phyloP scores from a whole-genome alignment of 1,140 invertebrate species.

The Brachionus rotundiformis region DNA sequence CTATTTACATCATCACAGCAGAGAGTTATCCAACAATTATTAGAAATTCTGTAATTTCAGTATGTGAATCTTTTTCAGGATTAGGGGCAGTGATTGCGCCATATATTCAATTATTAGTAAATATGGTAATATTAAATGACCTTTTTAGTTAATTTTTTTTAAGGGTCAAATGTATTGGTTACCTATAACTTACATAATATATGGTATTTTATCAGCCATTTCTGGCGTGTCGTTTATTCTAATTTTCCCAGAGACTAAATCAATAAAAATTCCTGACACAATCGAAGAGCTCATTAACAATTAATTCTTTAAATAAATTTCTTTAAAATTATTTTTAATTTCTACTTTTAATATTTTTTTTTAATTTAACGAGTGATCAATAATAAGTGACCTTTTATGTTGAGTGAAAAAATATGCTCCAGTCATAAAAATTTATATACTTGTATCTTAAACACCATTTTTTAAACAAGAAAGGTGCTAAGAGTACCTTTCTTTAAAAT shows the following conservation, averaged over 20 bases:
- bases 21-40: constrained; percentile 32
- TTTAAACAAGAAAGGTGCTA: too few species aligned
- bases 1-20: constrained; percentile 35
- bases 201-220: constrained; percentile 54
- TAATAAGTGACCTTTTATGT: too few species aligned
- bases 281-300: constrained; percentile 54
- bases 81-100: constrained; percentile 1
- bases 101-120: background rate
- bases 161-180: constrained; percentile 52
- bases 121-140: background rate
- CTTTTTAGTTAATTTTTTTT: background rate
- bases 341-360: too few species aligned
- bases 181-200: constrained; percentile 53
- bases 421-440: too few species aligned
- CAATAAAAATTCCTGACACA: constrained; percentile 55
- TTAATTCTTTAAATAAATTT: background rate
- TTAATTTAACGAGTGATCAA: too few species aligned
- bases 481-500: too few species aligned
- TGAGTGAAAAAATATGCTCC: too few species aligned
- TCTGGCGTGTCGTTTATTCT: constrained; percentile 52
- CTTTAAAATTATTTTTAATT: too few species aligned
- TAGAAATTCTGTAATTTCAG: constrained; percentile 26
- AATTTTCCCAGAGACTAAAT: constrained; percentile 56
- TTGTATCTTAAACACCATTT: too few species aligned
- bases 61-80: background rate